Base-by-base conservation (phyloP, 2,888 invertebrate species). In the Lasioglossum villosulum region DNA sequence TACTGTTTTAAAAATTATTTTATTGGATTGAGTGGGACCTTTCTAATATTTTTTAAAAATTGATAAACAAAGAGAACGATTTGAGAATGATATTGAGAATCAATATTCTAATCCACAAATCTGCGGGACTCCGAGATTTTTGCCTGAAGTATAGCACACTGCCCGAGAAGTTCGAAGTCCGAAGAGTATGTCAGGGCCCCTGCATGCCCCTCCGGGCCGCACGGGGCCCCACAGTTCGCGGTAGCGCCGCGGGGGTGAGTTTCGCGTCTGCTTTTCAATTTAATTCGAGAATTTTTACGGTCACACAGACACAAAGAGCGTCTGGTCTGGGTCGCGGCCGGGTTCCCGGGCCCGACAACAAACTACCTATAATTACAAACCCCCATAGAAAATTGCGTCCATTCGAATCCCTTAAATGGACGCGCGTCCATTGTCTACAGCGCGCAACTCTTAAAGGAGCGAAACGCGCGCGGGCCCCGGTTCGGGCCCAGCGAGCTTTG, bases 281-380 rank as follows among this genome's bases (percentile, higher is more conserved):
- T 93, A 92, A 94, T 94, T 93, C 91, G 90, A 91, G 92, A 92
- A 93, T 92, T 93, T 94, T 93, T 93, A 93, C 91, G 93, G 92
- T 93, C 91, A 92, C 90, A 91, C 80, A 78, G 86, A 83, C 89
- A 90, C 87, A 90, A 89, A 91, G 39, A 34, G 75, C 37, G n/a
- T 56, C 56, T 56, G 56, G n/a, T n/a, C 12, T n/a, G n/a, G 56
- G 56, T 30, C 78, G 80, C 86, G 85, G 88, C 74, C 71, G 56
- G 88, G 86, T 84, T 84, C 88, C 88, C 78, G 89, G 37, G 85
- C 90, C 92, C 94, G 94, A 93, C 93, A 94, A 93, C 93, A 94
- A 95, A 95, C 95, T 94, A 93, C 95, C 95, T 93, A 94, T 95
- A 95, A 95, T 95, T 95, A 95, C 94, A 93, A 94, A 95, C 94